Evolutionary conservation across 2,888 invertebrate species (phyloP).

Genomic region (Meghimatium bilineatum): DNA sequence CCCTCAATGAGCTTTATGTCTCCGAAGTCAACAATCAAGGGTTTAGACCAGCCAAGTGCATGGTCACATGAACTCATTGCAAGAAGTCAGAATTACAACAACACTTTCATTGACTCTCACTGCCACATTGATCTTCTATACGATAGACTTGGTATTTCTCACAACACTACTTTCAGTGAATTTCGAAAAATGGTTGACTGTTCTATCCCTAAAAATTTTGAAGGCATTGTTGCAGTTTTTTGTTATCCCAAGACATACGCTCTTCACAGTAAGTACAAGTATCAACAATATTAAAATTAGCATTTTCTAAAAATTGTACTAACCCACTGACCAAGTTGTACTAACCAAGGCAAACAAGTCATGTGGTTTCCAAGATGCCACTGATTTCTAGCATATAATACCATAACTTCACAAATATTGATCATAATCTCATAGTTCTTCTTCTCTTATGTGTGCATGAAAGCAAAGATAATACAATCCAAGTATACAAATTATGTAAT

Average conservation of each 20-base stretch:
- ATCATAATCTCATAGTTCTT: too few relatives aligned
- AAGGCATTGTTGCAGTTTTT: conserved; percentile 78
- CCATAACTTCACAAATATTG: too few relatives aligned
- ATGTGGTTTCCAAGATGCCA: too few relatives aligned
- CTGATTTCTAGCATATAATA: too few relatives aligned
- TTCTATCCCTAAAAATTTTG: conserved; percentile 74
- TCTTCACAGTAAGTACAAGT: conserved; percentile 22
- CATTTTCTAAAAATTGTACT: too few relatives aligned
- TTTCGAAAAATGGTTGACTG: conserved; percentile 48
- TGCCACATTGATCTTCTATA: conserved; percentile 77
- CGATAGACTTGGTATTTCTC: neutral
- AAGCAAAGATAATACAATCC: too few relatives aligned
- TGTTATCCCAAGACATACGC: conserved; percentile 77
- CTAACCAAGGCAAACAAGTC: too few relatives aligned
- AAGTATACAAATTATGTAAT: too few relatives aligned
- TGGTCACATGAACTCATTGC: conserved; percentile 17
- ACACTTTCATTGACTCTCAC: conserved; percentile 75
- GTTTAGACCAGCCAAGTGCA: conserved; percentile 6
- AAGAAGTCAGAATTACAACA: conserved; percentile 53
- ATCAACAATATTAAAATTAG: too few relatives aligned
- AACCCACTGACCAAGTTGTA: too few relatives aligned
- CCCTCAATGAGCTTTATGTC: neutral
- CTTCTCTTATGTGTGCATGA: too few relatives aligned
- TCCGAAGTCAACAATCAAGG: neutral
- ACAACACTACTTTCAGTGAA: conserved; percentile 16